Conservation (phyloP, 2,797 vertebrate species). For the Anguilla pacifica region DNA sequence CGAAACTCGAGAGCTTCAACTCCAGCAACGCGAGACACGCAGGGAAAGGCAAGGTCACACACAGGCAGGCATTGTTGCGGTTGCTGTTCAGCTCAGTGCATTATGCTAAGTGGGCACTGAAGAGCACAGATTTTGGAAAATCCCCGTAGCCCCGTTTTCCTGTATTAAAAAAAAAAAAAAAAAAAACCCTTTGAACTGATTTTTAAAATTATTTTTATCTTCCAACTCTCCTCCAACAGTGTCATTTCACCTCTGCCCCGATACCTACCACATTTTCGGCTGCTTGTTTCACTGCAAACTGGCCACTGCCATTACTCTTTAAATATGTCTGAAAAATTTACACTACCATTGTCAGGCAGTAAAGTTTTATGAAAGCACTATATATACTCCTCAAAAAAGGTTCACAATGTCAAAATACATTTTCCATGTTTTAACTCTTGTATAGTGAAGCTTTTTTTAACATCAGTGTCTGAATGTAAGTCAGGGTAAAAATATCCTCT, state of each 20-base stretch:
- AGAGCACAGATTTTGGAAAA: not conserved
- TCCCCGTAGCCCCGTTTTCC: not conserved
- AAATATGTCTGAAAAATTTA: not conserved
- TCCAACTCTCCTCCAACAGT: not conserved
- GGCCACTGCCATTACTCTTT: not conserved
- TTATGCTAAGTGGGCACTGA: not conserved
- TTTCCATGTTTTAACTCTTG: not conserved
- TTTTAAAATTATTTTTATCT: not conserved
- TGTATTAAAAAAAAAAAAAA: not conserved
- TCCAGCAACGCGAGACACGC: slow-evolving; percentile 38
- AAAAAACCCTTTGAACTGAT: slow-evolving; percentile 7
- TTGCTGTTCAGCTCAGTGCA: not conserved
- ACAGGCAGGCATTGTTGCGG: not conserved
- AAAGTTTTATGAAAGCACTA: not conserved
- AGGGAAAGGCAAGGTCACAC: slow-evolving; percentile 31
- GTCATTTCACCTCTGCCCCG: not conserved
- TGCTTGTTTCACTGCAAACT: not conserved
- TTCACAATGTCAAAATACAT: not conserved
- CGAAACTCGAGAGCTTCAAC: slow-evolving; percentile 50
- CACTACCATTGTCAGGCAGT: not conserved
- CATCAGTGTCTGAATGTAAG: too few species aligned
- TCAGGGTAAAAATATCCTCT: not conserved
- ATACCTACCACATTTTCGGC: not conserved
- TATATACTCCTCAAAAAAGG: not conserved
- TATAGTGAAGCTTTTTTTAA: not conserved